Percentiles rank a stretch among this genome's conserved stretches.
Conservation (phyloP, 1,140 invertebrate species). For the Stegodyphus dumicola region DNA sequence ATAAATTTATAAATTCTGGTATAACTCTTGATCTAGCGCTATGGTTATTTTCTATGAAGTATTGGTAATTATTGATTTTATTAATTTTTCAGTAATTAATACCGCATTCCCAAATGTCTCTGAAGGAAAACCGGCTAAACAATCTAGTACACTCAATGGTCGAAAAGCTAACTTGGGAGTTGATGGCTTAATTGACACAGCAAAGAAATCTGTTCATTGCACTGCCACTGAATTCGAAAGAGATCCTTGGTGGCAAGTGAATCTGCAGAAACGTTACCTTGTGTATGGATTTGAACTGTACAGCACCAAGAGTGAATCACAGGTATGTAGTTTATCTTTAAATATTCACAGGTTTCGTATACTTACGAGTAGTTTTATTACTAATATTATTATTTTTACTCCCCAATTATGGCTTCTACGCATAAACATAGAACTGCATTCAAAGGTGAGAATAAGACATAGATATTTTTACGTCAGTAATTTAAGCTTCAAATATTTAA, state of each 20-base stretch:
- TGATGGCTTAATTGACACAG: slow-evolving; percentile 51
- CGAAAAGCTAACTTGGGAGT: slow-evolving; percentile 59
- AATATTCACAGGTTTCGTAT: not conserved
- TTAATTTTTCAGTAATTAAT: not conserved
- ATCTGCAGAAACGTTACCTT: slow-evolving; percentile 63
- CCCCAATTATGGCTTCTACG: too few relatives aligned
- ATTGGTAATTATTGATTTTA: too few relatives aligned
- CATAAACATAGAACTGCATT: too few relatives aligned
- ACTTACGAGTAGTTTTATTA: too few relatives aligned
- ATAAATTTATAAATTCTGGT: too few relatives aligned
- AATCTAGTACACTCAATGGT: slow-evolving; percentile 59
- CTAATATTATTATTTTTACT: too few relatives aligned
- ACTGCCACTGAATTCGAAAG: slow-evolving; percentile 63
- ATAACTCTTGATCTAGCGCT: too few relatives aligned
- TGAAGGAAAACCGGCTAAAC: slow-evolving; percentile 63
- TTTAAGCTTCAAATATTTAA: too few relatives aligned
- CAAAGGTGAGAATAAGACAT: too few relatives aligned
- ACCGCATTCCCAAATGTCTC: slow-evolving; percentile 59
- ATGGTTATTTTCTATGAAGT: too few relatives aligned
- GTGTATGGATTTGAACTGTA: slow-evolving; percentile 63
- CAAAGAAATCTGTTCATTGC: slow-evolving; percentile 15
- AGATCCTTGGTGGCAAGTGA: slow-evolving; percentile 65
- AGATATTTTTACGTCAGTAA: too few relatives aligned
- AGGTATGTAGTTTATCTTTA: not conserved
- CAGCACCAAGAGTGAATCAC: slow-evolving; percentile 19